Evolutionary conservation across 2,888 invertebrate species (phyloP), one percentile per base, ranked within the genome.

Genomic region (Ariolimax columbianus): DNA sequence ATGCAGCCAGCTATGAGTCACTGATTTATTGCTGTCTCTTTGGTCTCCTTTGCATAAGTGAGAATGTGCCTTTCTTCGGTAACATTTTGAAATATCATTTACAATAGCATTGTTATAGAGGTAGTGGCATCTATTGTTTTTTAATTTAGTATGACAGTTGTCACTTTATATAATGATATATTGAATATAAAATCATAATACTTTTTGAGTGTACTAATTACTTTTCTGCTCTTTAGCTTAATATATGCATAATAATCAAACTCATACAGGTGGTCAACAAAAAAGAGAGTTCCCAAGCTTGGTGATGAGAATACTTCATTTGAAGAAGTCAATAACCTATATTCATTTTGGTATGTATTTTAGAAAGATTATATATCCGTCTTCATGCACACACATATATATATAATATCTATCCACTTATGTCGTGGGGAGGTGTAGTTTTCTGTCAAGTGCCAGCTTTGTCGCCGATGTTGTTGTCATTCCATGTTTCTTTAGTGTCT

Each of bases 291-390:
- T 66, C 99, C 99, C 82, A 94, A 96, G 86, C 95, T 99, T 80
- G 97, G 96, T 14, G 96, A 96, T 92, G 95, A 96, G n/a, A 95
- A 96, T 86, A 96, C 97, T 82, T 95, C 96, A 1, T 95, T 98
- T 82, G 96, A 97, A 88, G 96, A 97, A 91, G 99, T 99, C 0
- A 98, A 99, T 93, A 95, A 95, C 77, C 99, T 99, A 95, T 99
- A 99, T 94, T 96, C 97, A 30, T 99, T 99, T 94, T 99, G 99
- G 99, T 99, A 97, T 88, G 91, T 89, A 59, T 68, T 78, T 66
- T 81, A 23, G 9, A n/a, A n/a, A 55, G 23, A 55, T 55, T 55
- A 19, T 55, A 55, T 55, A 7, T 7, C 47, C n/a, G n/a, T n/a
- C n/a, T n/a, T n/a, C n/a, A n/a, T n/a, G n/a, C n/a, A n/a, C n/a